Conservation (phyloP, 2,888 invertebrate species). For the Galeruca laticollis region DNA sequence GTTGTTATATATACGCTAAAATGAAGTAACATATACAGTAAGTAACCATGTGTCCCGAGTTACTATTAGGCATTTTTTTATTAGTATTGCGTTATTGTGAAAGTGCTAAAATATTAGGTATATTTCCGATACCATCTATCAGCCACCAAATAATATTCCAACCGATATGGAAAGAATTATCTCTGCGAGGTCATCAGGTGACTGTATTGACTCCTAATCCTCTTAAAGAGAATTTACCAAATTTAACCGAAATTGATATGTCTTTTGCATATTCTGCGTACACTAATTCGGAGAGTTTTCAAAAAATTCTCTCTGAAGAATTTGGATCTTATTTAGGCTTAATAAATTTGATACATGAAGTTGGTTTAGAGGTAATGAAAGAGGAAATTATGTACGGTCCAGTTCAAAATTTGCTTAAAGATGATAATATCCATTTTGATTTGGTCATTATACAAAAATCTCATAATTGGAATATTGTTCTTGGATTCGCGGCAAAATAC, state of each 20-base stretch:
- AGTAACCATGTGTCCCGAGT: neutral
- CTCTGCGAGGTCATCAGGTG: conserved; percentile 51
- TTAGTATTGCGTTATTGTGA: neutral
- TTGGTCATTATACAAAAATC: neutral
- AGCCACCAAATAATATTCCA: conserved; percentile 49
- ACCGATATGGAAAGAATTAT: conserved; percentile 51
- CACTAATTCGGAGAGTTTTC: too few relatives aligned
- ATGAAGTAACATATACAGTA: too few relatives aligned
- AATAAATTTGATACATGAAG: neutral
- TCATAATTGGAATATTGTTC: neutral
- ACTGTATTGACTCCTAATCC: conserved; percentile 57
- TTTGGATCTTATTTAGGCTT: neutral
- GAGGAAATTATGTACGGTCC: neutral
- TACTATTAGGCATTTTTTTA: neutral
- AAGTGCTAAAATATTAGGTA: conserved; percentile 26
- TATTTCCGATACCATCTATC: conserved; percentile 29
- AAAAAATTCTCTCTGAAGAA: too few relatives aligned
- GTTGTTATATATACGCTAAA: too few relatives aligned
- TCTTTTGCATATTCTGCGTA: neutral
- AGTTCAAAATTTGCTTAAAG: neutral
- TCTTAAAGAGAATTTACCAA: conserved; percentile 55
- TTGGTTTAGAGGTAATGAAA: neutral
- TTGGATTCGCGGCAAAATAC: neutral
- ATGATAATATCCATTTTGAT: neutral
- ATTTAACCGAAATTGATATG: conserved; percentile 60